Evolutionary conservation across 2,797 vertebrate genomes (phyloP), one percentile per base, ranked within the genome.

Genomic region (Parauchenoglanis ngamensis): DNA sequence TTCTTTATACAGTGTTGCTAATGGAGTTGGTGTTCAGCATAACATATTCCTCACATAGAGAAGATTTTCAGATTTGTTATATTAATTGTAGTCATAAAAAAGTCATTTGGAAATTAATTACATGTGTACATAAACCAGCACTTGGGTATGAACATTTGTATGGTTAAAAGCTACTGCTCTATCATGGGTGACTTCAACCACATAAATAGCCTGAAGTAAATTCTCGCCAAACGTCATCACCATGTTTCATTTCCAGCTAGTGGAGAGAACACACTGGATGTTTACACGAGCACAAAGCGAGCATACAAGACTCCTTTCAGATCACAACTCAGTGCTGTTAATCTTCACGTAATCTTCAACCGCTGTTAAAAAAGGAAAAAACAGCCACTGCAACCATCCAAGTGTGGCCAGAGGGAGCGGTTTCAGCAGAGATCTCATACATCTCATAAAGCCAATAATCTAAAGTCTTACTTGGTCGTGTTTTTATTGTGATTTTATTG

Each of bases 391-490:
- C 56, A 77, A 56, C 7, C 49, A 31, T 49, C n/a, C 75, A 1
- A 54, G 49, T 77, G 75, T 54, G 75, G 75, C 75, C 75, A 28
- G 49, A 77, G 49, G 49, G 75, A 77, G 10, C 49, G 49, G 49
- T 54, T 54, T 77, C 75, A 28, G 15, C n/a, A 10, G 15, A 77
- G 52, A 56, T 77, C 13, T 70, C 67, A 19, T 31, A 77, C 0
- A 19, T 77, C 75, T 77, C n/a, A 77, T 56, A 54, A 54, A 77
- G 52, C 19, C 72, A 75, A 25, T 75, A 75, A 49, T 75, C 72
- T n/a, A 15, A 75, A 25, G 44, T n/a, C 70, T 73, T 46, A 46
- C 35, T n/a, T 49, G 44, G 7, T 40, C 2, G 12, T 52, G 73
- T 31, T 56, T 77, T 56, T 77, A 54, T 28, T n/a, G 46, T 49